These are phyloP conservation scores for Odontocolon sp. DNA, from an alignment of 2,888 invertebrate species.

Conservation along the genomic window DNA sequence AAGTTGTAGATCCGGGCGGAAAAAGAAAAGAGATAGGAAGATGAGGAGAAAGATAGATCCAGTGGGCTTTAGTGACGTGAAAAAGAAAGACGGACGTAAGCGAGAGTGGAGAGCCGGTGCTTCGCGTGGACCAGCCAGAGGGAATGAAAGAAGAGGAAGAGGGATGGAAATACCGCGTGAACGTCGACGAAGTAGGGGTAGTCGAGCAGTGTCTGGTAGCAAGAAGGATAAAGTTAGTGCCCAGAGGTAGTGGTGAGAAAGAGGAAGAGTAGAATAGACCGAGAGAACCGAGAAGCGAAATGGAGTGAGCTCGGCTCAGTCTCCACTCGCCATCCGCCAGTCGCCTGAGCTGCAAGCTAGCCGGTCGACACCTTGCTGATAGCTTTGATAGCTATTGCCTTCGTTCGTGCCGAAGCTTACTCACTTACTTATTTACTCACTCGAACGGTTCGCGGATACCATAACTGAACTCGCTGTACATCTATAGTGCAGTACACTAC, in stretches of 20 bases:
- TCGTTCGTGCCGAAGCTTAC: slow-evolving; percentile 61
- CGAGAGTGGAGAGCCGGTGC: slow-evolving; percentile 1
- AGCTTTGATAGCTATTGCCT: slow-evolving; percentile 64
- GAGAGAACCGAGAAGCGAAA: slow-evolving; percentile 48
- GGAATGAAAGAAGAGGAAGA: slow-evolving; percentile 18
- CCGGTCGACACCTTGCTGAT: slow-evolving; percentile 65
- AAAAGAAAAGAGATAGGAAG: background rate
- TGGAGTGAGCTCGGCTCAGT: slow-evolving; percentile 61
- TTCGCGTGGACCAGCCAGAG: background rate
- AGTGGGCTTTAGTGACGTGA: background rate
- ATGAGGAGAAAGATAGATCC: background rate
- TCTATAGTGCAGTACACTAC: background rate
- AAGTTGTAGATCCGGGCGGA: background rate
- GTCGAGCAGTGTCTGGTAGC: background rate
- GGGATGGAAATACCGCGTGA: slow-evolving; percentile 21
- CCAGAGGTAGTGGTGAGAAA: slow-evolving; percentile 19
- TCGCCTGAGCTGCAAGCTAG: slow-evolving; percentile 65
- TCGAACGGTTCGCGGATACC: slow-evolving; percentile 43
- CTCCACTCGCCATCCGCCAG: slow-evolving; percentile 65
- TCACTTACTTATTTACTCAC: slow-evolving; percentile 57
- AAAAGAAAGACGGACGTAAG: slow-evolving; percentile 28
- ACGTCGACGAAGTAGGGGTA: slow-evolving; percentile 28
- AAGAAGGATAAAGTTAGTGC: slow-evolving; percentile 30
- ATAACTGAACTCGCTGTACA: slow-evolving; percentile 10
- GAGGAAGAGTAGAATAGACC: slow-evolving; percentile 23